phyloP scores from a whole-genome alignment of 2,113 vertebrate genomes.

The Corynorhinus townsendii region DNA sequence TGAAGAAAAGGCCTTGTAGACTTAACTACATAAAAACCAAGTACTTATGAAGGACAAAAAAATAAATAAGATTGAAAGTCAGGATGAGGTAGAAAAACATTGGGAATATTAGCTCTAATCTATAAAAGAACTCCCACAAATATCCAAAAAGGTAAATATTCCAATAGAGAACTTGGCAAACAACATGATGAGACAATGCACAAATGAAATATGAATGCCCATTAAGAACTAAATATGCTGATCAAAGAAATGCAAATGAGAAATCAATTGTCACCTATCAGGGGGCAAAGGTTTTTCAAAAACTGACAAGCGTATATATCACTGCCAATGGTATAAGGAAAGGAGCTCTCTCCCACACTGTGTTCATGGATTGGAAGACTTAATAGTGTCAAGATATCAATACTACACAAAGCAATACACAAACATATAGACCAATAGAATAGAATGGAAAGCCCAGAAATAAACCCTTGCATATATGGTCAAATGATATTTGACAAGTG shows the following conservation, averaged over 20 bases:
- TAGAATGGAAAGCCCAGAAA: not conserved
- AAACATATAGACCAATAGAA: not conserved
- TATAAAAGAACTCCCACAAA: not conserved
- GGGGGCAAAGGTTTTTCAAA: not conserved
- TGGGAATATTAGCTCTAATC: not conserved
- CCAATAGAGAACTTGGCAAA: not conserved
- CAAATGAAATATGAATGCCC: not conserved
- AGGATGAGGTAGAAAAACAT: conserved; percentile 27
- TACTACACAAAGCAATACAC: not conserved
- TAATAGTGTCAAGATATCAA: not conserved
- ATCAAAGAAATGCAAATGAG: not conserved
- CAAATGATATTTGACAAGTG: not conserved
- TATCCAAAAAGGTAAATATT: not conserved
- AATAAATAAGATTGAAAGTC: conserved; percentile 41
- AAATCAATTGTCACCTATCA: not conserved
- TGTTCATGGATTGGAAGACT: not conserved
- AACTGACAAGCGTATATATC: not conserved
- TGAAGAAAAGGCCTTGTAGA: not conserved
- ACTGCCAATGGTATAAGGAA: not conserved
- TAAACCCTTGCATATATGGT: not conserved
- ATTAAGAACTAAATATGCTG: not conserved
- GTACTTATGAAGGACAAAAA: conserved; percentile 37
- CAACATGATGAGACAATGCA: not conserved
- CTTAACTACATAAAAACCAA: conserved; percentile 26
- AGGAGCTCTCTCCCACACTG: not conserved